Evolutionary conservation across 2,888 invertebrate species (phyloP).

Genomic region (Limenitis camilla): DNA sequence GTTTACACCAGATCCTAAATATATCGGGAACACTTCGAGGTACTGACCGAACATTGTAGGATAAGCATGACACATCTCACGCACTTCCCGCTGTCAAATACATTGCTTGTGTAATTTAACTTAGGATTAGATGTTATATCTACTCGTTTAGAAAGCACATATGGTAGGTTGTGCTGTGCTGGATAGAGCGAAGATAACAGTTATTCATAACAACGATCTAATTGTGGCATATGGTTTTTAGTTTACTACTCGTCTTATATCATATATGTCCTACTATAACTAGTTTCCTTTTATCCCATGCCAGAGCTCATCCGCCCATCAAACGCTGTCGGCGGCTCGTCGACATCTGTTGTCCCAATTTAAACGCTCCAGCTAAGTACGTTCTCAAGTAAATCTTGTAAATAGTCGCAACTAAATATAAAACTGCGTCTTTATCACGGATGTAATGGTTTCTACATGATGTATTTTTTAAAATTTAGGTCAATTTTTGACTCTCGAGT

Average conservation of each 20-base stretch:
- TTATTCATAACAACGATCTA: slow-evolving; percentile 1
- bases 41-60: slow-evolving; percentile 25
- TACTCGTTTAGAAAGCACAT: not conserved
- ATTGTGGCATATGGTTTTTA: slow-evolving; percentile 1
- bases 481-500: not conserved
- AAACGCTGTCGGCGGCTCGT: slow-evolving; percentile 53
- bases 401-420: slow-evolving; percentile 12
- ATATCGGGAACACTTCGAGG: slow-evolving; percentile 28
- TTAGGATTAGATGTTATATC: not conserved
- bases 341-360: slow-evolving; percentile 66
- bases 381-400: slow-evolving; percentile 23
- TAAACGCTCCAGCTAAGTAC: slow-evolving; percentile 31
- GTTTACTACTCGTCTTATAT: slow-evolving; percentile 17
- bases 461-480: not conserved
- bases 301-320: slow-evolving; percentile 56
- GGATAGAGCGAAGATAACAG: not conserved
- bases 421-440: not conserved
- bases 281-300: slow-evolving; percentile 52
- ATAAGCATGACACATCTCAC: slow-evolving; percentile 15
- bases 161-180: not conserved
- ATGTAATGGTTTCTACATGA: too few relatives aligned
- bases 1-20: slow-evolving; percentile 27
- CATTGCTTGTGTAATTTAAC: not conserved
- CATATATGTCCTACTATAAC: slow-evolving; percentile 43
- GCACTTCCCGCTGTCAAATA: slow-evolving; percentile 9